phyloP scores from a whole-genome alignment of 2,888 invertebrate genomes.

The Drosophila anomelani region DNA sequence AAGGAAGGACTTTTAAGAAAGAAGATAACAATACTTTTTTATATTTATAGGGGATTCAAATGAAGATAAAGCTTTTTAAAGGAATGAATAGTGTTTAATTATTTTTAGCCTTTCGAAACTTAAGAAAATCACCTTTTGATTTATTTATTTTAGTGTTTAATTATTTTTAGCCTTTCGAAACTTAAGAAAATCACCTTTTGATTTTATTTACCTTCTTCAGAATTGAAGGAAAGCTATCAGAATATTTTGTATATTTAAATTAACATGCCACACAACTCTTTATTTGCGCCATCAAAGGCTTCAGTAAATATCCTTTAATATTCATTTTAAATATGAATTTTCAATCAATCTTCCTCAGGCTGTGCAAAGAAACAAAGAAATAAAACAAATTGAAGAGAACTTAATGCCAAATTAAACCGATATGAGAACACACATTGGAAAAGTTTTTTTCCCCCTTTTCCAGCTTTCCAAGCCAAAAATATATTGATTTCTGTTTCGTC shows the following conservation, averaged over 20 bases:
- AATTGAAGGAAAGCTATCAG: too few relatives aligned
- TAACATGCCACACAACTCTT: neutral
- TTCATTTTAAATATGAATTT: slow-evolving; percentile 13
- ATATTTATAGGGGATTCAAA: too few relatives aligned
- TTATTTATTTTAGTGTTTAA: too few relatives aligned
- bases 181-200: too few relatives aligned
- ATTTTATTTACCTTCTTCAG: neutral
- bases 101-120: too few relatives aligned
- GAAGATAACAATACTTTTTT: neutral
- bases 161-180: too few relatives aligned
- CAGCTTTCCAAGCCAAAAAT: neutral
- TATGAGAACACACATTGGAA: slow-evolving; percentile 27
- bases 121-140: too few relatives aligned
- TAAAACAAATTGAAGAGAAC: slow-evolving; percentile 16
- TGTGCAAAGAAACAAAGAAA: neutral
- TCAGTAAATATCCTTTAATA: neutral
- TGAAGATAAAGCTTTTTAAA: too few relatives aligned
- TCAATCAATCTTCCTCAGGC: slow-evolving; percentile 28
- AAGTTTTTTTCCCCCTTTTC: slow-evolving; percentile 11
- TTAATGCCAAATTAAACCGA: slow-evolving; percentile 35
- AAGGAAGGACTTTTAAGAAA: neutral
- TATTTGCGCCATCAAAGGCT: neutral
- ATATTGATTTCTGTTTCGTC: slow-evolving; percentile 38
- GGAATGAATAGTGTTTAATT: too few relatives aligned
- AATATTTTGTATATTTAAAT: neutral